Evolutionary conservation across 2,888 invertebrate genomes (phyloP), one percentile per base, ranked within the genome.

Genomic region (Hydrotaea diabolus): DNA sequence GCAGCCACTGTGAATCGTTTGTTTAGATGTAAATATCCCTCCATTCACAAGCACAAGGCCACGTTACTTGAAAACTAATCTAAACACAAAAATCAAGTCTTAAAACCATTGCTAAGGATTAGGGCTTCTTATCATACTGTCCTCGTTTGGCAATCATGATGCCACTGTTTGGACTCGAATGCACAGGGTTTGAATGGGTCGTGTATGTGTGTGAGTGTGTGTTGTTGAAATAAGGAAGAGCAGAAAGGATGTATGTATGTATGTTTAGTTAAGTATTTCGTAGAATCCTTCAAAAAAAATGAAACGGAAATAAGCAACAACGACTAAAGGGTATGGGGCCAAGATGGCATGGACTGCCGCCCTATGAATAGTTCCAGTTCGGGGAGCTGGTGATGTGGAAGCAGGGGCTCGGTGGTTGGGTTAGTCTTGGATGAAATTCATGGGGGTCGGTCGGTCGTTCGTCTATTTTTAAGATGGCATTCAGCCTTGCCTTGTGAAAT

Each of bases 401-500:
- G n/a, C n/a, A n/a, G n/a, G n/a, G n/a, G n/a, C n/a, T n/a, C n/a
- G n/a, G n/a, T n/a, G n/a, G n/a, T n/a, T n/a, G n/a, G n/a, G n/a
- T n/a, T n/a, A n/a, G n/a, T n/a, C n/a, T n/a, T n/a, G 39, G 53
- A 15, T 64, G 62, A 5, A 2, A 46, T 13, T 46, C 11, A 23
- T 23, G 55, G 53, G 53, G 57, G 23, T 66, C 59, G 55, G 31
- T 36, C n/a, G n/a, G n/a, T 77, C 43, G 39, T 76, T 53, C 69
- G 55, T 82, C 53, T 85, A 81, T 79, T 79, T 82, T 23, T 69
- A 73, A 85, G 76, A 80, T 74, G 66, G 59, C 82, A 80, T 74
- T n/a, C n/a, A n/a, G n/a, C n/a, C n/a, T n/a, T 55, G 82, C 69
- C 82, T 80, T 77, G 82, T 82, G 72, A 85, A 86, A 83, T 85